These are phyloP conservation scores for Ornithorhynchus anatinus DNA, from an alignment of 2,113 vertebrate genomes.

Conservation along the genomic window DNA sequence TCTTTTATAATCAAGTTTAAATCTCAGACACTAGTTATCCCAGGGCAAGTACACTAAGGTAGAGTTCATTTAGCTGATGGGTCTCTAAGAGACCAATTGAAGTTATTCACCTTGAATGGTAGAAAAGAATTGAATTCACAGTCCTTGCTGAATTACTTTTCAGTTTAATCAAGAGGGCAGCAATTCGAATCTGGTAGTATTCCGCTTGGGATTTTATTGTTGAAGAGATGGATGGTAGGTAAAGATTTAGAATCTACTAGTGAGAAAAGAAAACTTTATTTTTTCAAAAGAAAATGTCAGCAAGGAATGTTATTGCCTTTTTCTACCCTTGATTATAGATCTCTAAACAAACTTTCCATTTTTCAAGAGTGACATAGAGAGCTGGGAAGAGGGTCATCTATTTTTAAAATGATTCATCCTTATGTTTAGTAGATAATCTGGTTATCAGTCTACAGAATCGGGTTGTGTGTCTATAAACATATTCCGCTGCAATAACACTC, in stretches of 20 bases:
- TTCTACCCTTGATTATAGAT: neutral
- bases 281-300: constrained; percentile 9
- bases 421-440: too few species aligned
- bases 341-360: neutral
- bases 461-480: too few species aligned
- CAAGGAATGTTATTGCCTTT: neutral
- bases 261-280: constrained; percentile 3
- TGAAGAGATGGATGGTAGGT: constrained; percentile 10
- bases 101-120: neutral
- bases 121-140: constrained; percentile 16
- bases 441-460: too few species aligned
- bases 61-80: constrained; percentile 43
- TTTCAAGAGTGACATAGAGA: too few species aligned
- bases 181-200: constrained; percentile 16
- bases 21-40: neutral
- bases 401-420: too few species aligned
- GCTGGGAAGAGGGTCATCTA: too few species aligned
- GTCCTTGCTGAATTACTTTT: constrained; percentile 21
- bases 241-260: neutral
- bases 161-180: constrained; percentile 21
- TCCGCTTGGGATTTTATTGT: constrained; percentile 22
- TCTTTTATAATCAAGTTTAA: constrained; percentile 10
- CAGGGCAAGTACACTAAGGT: constrained; percentile 16
- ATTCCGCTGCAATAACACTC: too few species aligned
- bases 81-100: constrained; percentile 49